phyloP scores from a whole-genome alignment of 2,797 vertebrate species.

The Xenopus petersii region DNA sequence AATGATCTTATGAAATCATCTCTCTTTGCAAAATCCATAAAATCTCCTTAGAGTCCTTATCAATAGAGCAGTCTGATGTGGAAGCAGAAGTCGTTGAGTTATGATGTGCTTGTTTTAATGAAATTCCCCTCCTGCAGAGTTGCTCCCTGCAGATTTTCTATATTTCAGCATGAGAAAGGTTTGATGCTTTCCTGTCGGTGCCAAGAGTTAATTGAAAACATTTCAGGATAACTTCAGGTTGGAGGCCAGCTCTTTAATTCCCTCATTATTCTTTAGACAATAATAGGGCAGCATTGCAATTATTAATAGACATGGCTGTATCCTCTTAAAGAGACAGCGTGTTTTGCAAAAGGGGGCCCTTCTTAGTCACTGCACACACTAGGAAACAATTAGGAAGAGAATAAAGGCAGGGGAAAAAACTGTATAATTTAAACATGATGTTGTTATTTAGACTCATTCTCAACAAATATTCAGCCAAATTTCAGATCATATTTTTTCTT shows the following conservation, averaged over 20 bases:
- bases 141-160: constrained; percentile 81
- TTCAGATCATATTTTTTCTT: neutral
- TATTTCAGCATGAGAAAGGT: constrained; percentile 83
- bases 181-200: constrained; percentile 74
- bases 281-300: constrained; percentile 70
- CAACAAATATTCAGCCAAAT: constrained; percentile 19
- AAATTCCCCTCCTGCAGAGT: constrained; percentile 82
- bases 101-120: constrained; percentile 77
- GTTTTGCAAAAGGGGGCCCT: constrained; percentile 60
- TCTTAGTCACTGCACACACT: constrained; percentile 56
- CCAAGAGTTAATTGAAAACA: constrained; percentile 89
- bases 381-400: constrained; percentile 62
- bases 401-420: constrained; percentile 56
- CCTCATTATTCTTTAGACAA: constrained; percentile 72
- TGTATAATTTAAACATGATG: constrained; percentile 52
- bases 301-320: constrained; percentile 76
- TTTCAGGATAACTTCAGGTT: constrained; percentile 77
- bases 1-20: constrained; percentile 71
- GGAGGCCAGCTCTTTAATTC: constrained; percentile 68
- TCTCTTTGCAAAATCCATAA: constrained; percentile 73
- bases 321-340: constrained; percentile 72
- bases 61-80: constrained; percentile 71
- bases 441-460: constrained; percentile 50
- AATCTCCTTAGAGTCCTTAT: constrained; percentile 66
- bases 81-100: constrained; percentile 77